Percentiles rank a stretch among this genome's conserved stretches.
phyloP scores from a whole-genome alignment of 2,113 vertebrate genomes.

The Guaruba guarouba region DNA sequence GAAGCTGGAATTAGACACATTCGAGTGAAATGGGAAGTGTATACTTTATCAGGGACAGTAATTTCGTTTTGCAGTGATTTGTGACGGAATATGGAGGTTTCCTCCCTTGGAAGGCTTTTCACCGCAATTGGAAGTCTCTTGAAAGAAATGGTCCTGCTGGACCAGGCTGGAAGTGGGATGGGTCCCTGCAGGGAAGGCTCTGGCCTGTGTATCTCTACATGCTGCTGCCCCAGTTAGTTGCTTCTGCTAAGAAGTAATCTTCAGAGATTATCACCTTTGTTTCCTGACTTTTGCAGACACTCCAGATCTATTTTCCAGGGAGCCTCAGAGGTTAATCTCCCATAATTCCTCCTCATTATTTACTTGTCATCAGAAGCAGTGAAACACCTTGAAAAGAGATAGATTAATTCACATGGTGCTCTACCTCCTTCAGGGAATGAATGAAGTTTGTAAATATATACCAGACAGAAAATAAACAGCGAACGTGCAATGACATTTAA shows the following conservation, averaged over 20 bases:
- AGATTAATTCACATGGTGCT: neutral
- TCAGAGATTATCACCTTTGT: neutral
- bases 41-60: neutral
- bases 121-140: neutral
- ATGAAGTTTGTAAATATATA: constrained; percentile 41
- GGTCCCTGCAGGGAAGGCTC: neutral
- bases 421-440: neutral
- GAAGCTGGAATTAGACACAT: neutral
- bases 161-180: neutral
- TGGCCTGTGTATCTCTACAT: neutral
- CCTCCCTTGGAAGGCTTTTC: neutral
- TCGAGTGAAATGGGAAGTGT: neutral
- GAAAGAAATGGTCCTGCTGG: neutral
- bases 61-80: neutral
- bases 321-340: neutral
- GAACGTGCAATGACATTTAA: constrained; percentile 8
- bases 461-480: neutral
- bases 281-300: neutral
- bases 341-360: constrained; percentile 25
- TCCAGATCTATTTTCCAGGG: neutral
- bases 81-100: neutral
- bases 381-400: constrained; percentile 34
- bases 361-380: constrained; percentile 3
- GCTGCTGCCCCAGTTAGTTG: neutral
- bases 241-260: neutral